Evolutionary conservation across 2,888 invertebrate genomes (phyloP).

Genomic region (Spicauda simplicius): DNA sequence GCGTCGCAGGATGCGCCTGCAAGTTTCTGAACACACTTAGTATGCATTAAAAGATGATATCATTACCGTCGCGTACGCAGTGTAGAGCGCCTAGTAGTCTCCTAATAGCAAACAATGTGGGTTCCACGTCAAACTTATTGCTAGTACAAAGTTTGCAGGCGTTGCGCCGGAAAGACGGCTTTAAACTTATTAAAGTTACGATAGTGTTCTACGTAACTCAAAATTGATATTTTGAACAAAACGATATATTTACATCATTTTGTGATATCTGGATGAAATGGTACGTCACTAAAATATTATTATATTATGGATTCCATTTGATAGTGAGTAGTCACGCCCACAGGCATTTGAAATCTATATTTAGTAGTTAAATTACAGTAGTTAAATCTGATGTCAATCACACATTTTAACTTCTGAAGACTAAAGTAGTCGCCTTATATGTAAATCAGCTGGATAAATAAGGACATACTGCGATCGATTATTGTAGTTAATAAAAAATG

Average conservation of each 20-base stretch:
- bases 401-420: too few species aligned
- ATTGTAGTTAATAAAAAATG: too few species aligned
- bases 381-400: too few species aligned
- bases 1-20: conserved; percentile 43
- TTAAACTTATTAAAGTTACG: conserved; percentile 23
- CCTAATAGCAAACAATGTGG: conserved; percentile 58
- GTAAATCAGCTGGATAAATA: too few species aligned
- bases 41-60: conserved; percentile 55
- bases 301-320: too few species aligned
- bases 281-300: too few species aligned
- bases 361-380: too few species aligned
- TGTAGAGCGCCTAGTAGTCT: conserved; percentile 38
- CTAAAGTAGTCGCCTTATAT: too few species aligned
- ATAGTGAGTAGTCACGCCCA: too few species aligned
- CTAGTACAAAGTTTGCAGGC: conserved; percentile 53
- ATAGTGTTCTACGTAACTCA: conserved; percentile 13
- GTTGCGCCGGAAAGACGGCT: conserved; percentile 31
- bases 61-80: conserved; percentile 47
- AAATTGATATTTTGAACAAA: conserved; percentile 16
- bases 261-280: too few species aligned
- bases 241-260: neutral
- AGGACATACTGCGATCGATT: too few species aligned
- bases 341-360: too few species aligned
- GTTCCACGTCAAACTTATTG: conserved; percentile 50
- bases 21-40: conserved; percentile 50